These are phyloP conservation scores for Tetramorium simillimum DNA, from an alignment of 1,140 invertebrate species.

Conservation along the genomic window DNA sequence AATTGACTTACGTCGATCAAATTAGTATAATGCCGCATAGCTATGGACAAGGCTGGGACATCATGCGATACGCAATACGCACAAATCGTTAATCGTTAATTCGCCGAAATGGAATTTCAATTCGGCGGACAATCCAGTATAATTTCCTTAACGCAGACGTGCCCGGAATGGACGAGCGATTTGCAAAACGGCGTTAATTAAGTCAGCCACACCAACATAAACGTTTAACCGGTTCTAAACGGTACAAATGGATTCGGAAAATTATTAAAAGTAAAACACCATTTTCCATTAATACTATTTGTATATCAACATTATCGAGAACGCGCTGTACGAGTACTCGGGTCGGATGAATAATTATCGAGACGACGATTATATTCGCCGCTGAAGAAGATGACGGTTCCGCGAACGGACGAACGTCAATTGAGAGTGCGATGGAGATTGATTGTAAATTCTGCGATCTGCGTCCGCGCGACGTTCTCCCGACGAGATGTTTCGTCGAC, in stretches of 20 bases:
- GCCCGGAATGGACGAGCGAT: background rate
- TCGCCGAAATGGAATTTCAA: too few relatives aligned
- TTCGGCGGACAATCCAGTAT: background rate
- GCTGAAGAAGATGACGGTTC: background rate
- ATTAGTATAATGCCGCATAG: constrained; percentile 45
- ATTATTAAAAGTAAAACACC: background rate
- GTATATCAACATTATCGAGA: background rate
- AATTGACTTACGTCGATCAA: constrained; percentile 62
- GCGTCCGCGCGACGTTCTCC: background rate
- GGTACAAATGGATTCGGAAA: background rate
- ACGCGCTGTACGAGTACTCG: background rate
- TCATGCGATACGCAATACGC: background rate
- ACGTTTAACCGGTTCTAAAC: background rate
- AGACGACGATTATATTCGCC: background rate
- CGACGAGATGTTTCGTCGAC: too few relatives aligned
- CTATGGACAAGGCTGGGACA: background rate
- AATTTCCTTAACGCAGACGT: background rate
- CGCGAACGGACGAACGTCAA: background rate
- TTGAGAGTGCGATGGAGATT: constrained; percentile 2
- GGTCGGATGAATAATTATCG: background rate
- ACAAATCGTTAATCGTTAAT: background rate
- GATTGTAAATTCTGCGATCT: background rate
- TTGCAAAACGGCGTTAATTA: background rate
- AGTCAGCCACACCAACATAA: background rate
- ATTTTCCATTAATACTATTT: background rate